phyloP scores from a whole-genome alignment of 2,888 invertebrate species.

The Thera britannica region DNA sequence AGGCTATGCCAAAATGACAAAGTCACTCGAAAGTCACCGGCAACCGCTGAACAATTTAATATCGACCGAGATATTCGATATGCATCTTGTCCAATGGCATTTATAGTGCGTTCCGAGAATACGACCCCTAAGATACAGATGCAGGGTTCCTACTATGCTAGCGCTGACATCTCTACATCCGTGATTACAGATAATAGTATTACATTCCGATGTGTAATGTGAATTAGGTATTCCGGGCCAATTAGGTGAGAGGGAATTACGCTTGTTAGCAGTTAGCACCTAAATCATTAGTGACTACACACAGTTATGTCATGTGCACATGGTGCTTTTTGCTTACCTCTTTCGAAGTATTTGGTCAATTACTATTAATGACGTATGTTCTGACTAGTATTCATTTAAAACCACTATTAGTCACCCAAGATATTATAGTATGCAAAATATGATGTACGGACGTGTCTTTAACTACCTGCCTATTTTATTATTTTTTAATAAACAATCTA shows the following conservation, averaged over 20 bases:
- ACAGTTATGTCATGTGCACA: background rate
- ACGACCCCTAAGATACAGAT: background rate
- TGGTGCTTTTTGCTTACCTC: background rate
- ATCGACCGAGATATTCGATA: too few relatives aligned
- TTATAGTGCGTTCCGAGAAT: background rate
- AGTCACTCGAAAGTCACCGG: too few relatives aligned
- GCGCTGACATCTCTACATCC: slow-evolving; percentile 33
- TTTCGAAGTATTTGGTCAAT: background rate
- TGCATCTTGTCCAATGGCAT: background rate
- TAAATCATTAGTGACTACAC: slow-evolving; percentile 35
- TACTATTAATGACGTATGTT: too few relatives aligned
- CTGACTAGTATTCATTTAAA: too few relatives aligned
- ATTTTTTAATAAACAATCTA: background rate
- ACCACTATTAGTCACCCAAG: too few relatives aligned
- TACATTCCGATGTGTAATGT: slow-evolving; percentile 41
- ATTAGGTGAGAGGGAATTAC: slow-evolving; percentile 43
- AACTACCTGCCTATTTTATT: too few relatives aligned
- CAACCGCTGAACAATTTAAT: too few relatives aligned
- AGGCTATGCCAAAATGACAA: too few relatives aligned
- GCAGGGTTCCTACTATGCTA: slow-evolving; percentile 11
- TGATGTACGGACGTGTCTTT: too few relatives aligned
- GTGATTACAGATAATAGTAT: slow-evolving; percentile 38
- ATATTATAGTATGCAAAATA: too few relatives aligned
- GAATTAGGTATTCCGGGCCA: slow-evolving; percentile 42
- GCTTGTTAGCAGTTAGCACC: slow-evolving; percentile 36